Base-by-base conservation (phyloP, 1,140 invertebrate species). In the Antheraea pernyi region DNA sequence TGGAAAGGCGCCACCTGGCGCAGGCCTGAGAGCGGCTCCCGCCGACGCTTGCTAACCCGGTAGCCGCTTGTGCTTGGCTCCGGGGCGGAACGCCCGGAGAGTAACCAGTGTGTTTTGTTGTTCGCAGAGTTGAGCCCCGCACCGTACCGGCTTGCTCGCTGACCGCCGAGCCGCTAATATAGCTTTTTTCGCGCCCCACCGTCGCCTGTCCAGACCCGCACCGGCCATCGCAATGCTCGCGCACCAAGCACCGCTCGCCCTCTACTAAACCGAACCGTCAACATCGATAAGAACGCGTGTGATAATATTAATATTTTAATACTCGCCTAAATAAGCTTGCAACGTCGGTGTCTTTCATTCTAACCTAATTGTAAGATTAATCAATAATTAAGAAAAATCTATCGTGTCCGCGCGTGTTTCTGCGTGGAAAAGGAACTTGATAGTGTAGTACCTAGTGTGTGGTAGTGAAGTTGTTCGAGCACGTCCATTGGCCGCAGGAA, bases 71-170 rank as follows among this genome's bases (percentile, higher is more conserved):
- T 75, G 88, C 88, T 89, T 88, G 88, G 85, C 85, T 88, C 88
- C 86, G 88, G 87, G 82, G 83, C 80, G 64, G 48, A 68, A 71
- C 65, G 78, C 82, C 85, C 84, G 80, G 85, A 89, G 83, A 92
- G 76, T 91, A 92, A 91, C 86, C 85, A 81, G 82, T 92, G 87
- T 92, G 91, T 92, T 93, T 92, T 92, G 89, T 93, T 93, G 91
- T 93, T 92, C 89, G 87, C 91, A 92, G 91, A 93, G 85, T 90
- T 92, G 89, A 89, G 84, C 83, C 88, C 89, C 85, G 85, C 89
- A 90, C 82, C 87, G 83, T 83, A 87, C 84, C 91, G 88, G 89
- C 91, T 92, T 91, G 84, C 84, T 91, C 91, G 88, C 88, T 88
- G 88, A 85, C 88, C 91, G 85, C 89, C 91, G 91, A 88, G 88